Conservation (phyloP, 1,140 invertebrate genomes). For the Phocides pigmalion region DNA sequence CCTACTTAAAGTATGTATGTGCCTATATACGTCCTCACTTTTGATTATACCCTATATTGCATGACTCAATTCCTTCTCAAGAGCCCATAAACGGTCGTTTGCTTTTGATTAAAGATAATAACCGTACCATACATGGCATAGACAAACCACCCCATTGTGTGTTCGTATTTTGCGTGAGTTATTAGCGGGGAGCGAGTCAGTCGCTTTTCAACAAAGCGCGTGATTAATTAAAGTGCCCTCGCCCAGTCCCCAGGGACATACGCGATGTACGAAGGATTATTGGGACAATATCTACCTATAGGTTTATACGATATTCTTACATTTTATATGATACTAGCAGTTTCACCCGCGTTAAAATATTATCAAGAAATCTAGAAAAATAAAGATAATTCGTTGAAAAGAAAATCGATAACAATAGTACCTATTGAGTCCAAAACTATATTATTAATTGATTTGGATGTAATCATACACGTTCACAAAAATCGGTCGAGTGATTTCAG, state of each 20-base stretch:
- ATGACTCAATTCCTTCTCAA: constrained; percentile 27
- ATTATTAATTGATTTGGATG: too few relatives aligned
- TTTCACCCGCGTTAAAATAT: too few relatives aligned
- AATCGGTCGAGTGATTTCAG: too few relatives aligned
- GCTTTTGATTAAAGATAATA: constrained; percentile 62
- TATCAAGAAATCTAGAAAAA: too few relatives aligned
- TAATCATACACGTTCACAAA: too few relatives aligned
- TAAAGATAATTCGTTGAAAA: too few relatives aligned
- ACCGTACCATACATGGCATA: constrained; percentile 52
- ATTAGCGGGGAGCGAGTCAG: constrained; percentile 56
- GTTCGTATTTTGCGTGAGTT: constrained; percentile 63
- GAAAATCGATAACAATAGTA: too few relatives aligned
- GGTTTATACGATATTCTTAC: too few relatives aligned
- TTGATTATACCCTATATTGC: constrained; percentile 4
- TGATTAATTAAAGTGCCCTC: constrained; percentile 79
- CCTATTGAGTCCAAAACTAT: too few relatives aligned
- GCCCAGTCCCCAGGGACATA: constrained; percentile 63
- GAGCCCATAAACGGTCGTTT: constrained; percentile 30
- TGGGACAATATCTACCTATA: constrained; percentile 57
- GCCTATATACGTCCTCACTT: too few relatives aligned
- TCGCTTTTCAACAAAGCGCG: constrained; percentile 61
- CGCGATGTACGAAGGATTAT: constrained; percentile 58
- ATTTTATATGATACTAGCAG: too few relatives aligned
- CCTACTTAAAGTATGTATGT: too few relatives aligned
- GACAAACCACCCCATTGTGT: constrained; percentile 52